Conservation (phyloP, 1,140 invertebrate species). For the Helicorthomorpha holstii region DNA sequence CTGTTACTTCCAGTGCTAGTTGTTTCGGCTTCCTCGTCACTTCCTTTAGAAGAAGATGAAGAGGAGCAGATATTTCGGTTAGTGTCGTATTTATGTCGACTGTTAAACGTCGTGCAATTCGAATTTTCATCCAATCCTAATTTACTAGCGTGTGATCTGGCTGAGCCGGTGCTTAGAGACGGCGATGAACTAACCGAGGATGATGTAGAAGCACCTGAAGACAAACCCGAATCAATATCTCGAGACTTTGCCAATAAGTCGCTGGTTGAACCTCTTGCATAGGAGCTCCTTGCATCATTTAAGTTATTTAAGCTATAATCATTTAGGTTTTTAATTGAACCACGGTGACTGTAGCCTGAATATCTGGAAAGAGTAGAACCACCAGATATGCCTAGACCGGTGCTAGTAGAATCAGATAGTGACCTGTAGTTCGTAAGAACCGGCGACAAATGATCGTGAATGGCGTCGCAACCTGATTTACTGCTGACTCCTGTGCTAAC, state of each 20-base stretch:
- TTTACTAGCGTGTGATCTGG: not conserved
- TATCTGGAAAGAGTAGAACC: too few relatives aligned
- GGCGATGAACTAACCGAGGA: not conserved
- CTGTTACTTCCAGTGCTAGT: not conserved
- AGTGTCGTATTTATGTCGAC: not conserved
- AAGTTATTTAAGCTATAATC: too few relatives aligned
- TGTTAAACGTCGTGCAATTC: not conserved
- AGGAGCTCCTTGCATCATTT: too few relatives aligned
- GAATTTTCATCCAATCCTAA: not conserved
- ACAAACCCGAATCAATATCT: not conserved
- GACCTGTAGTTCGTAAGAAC: not conserved
- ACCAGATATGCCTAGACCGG: too few relatives aligned
- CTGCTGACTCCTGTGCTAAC: too few relatives aligned
- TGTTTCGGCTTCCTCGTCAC: not conserved
- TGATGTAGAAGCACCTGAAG: not conserved
- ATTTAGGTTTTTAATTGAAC: too few relatives aligned
- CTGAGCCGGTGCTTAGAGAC: not conserved
- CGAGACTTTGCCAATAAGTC: not conserved
- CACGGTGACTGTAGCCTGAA: too few relatives aligned
- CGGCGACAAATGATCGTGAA: not conserved
- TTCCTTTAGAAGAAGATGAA: too few relatives aligned
- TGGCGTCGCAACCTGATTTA: not conserved
- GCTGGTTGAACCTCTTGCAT: too few relatives aligned
- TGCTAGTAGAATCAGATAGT: not conserved
- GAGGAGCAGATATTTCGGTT: not conserved